Conservation (phyloP, 1,140 invertebrate genomes). For the Ridgeia piscesae region DNA sequence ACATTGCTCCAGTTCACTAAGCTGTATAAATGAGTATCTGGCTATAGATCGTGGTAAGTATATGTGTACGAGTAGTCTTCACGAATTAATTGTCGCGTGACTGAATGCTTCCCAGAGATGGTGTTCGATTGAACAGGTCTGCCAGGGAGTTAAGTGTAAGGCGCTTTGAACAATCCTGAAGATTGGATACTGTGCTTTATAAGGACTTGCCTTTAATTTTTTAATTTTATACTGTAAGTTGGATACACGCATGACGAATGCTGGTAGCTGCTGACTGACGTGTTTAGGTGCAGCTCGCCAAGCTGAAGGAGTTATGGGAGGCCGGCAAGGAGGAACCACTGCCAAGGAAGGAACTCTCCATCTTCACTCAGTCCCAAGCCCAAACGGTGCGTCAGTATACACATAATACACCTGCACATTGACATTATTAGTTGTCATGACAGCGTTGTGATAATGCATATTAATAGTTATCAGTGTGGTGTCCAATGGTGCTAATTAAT, state of each 20-base stretch:
- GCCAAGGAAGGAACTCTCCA: background rate
- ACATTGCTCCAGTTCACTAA: too few species aligned
- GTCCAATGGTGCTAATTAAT: background rate
- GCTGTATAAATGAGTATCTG: too few species aligned
- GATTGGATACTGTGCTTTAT: too few species aligned
- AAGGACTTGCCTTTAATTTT: too few species aligned
- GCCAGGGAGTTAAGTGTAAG: too few species aligned
- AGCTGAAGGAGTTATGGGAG: background rate
- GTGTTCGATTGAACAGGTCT: too few species aligned
- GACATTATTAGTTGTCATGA: background rate
- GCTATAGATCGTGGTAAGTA: too few species aligned
- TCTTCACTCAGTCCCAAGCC: background rate
- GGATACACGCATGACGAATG: background rate
- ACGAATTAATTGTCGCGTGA: too few species aligned
- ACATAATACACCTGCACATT: background rate
- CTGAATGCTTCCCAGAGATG: too few species aligned
- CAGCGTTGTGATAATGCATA: background rate
- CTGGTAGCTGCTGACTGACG: background rate
- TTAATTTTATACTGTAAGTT: too few species aligned
- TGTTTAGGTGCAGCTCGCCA: background rate
- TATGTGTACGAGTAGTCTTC: too few species aligned
- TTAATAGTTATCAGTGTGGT: background rate
- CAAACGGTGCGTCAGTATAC: background rate
- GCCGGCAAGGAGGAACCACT: background rate
- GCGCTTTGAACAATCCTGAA: too few species aligned